phyloP scores from a whole-genome alignment of 2,888 invertebrate genomes.

The Melangyna quadrimaculata region DNA sequence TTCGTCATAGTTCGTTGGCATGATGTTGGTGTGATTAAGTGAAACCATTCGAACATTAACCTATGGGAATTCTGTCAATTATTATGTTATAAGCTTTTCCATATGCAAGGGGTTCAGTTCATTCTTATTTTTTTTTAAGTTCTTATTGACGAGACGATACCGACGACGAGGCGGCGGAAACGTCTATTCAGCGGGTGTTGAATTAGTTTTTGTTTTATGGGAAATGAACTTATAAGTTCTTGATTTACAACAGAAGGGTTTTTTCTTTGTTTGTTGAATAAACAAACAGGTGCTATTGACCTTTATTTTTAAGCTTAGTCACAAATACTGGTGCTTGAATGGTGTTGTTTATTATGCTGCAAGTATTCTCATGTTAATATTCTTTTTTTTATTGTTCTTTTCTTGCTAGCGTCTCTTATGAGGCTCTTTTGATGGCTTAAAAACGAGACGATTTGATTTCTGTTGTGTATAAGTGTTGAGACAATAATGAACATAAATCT shows the following conservation, averaged over 20 bases:
- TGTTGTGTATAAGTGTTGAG: background rate
- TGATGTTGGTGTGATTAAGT: slow-evolving; percentile 27
- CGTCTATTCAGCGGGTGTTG: slow-evolving; percentile 6
- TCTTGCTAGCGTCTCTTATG: slow-evolving; percentile 11
- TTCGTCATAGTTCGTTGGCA: background rate
- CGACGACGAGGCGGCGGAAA: no score
- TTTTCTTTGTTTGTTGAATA: background rate
- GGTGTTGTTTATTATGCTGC: slow-evolving; percentile 1
- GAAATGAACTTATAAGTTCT: slow-evolving; percentile 42
- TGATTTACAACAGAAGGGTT: background rate
- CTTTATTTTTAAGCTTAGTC: slow-evolving; percentile 16
- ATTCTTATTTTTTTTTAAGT: background rate
- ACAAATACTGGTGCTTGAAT: slow-evolving; percentile 1
- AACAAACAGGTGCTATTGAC: slow-evolving; percentile 37
- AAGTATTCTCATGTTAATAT: background rate
- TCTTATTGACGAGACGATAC: background rate
- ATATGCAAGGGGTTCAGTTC: background rate
- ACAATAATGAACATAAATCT: slow-evolving; percentile 15
- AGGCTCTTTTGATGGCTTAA: background rate
- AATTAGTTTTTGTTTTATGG: slow-evolving; percentile 25
- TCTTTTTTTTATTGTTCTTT: background rate
- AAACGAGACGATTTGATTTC: background rate
- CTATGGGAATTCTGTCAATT: slow-evolving; percentile 38
- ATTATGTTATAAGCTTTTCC: background rate
- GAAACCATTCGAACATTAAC: slow-evolving; percentile 51